A percentile compares a stretch with the other conserved stretches of the same genome.
These are phyloP conservation scores for Helicolenus hilgendorfi DNA, from an alignment of 2,797 vertebrate species.

Conservation along the genomic window DNA sequence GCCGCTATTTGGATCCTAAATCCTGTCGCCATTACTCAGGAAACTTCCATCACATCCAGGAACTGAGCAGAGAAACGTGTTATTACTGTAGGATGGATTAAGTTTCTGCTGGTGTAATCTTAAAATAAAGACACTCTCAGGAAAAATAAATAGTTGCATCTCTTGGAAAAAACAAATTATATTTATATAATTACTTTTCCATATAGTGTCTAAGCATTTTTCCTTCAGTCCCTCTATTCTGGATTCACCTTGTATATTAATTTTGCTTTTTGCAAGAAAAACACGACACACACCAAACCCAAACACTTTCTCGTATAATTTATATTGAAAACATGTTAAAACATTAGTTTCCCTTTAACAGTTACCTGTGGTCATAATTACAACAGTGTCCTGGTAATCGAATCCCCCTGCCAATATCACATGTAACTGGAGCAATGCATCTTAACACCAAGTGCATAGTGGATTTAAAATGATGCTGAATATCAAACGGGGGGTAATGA, in stretches of 20 bases:
- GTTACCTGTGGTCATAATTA: constrained; percentile 82
- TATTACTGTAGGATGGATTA: background rate
- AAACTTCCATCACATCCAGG: background rate
- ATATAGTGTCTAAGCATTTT: background rate
- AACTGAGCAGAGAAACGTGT: background rate
- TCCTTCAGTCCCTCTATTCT: background rate
- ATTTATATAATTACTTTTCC: constrained; percentile 1
- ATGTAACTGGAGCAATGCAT: constrained; percentile 61
- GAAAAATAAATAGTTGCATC: background rate
- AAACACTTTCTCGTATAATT: constrained; percentile 86
- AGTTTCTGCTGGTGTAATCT: background rate
- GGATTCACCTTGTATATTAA: background rate
- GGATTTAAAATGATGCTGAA: constrained; percentile 58
- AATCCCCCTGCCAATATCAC: constrained; percentile 34
- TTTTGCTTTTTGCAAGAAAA: constrained; percentile 1
- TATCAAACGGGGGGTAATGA: constrained; percentile 36
- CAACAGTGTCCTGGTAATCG: constrained; percentile 71
- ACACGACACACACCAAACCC: constrained; percentile 36
- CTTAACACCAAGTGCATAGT: constrained; percentile 65
- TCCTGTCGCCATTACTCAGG: background rate
- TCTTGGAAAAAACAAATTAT: background rate
- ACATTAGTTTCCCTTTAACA: constrained; percentile 86
- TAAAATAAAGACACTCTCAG: background rate
- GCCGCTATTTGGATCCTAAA: constrained; percentile 9
- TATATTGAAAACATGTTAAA: constrained; percentile 89